phyloP scores from a whole-genome alignment of 2,888 invertebrate genomes.

The Lymantria monacha region DNA sequence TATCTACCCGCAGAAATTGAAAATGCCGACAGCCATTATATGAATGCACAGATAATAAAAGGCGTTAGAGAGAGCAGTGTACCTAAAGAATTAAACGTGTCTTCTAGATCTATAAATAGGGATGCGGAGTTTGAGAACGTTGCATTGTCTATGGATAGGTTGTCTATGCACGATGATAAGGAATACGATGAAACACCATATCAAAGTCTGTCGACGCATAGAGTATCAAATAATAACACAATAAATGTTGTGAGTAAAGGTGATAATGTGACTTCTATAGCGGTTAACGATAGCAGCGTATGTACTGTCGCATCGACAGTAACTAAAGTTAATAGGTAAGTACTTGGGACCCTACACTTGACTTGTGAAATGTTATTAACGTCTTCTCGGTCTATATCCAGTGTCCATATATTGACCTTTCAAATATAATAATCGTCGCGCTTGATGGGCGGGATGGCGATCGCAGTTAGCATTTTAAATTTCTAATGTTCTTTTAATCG shows the following conservation, averaged over 20 bases:
- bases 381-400: too few species aligned
- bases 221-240: constrained; percentile 59
- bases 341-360: background rate
- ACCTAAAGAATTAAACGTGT: constrained; percentile 56
- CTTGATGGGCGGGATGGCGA: too few species aligned
- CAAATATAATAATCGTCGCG: too few species aligned
- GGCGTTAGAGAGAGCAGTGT: constrained; percentile 66
- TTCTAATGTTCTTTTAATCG: too few species aligned
- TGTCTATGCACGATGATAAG: constrained; percentile 61
- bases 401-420: too few species aligned
- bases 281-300: constrained; percentile 46
- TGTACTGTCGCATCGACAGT: constrained; percentile 32
- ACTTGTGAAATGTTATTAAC: background rate
- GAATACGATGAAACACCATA: constrained; percentile 72
- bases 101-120: constrained; percentile 49
- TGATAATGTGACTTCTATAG: constrained; percentile 71
- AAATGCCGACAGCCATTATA: constrained; percentile 61
- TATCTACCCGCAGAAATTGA: constrained; percentile 46
- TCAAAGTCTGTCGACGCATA: constrained; percentile 69
- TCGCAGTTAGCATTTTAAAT: too few species aligned
- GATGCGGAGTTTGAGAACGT: constrained; percentile 57
- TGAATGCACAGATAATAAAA: constrained; percentile 74
- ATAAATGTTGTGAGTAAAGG: constrained; percentile 41
- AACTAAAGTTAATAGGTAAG: constrained; percentile 10
- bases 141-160: constrained; percentile 50